Conservation (phyloP, 1,140 invertebrate species). For the Scaptomyza hsui region DNA sequence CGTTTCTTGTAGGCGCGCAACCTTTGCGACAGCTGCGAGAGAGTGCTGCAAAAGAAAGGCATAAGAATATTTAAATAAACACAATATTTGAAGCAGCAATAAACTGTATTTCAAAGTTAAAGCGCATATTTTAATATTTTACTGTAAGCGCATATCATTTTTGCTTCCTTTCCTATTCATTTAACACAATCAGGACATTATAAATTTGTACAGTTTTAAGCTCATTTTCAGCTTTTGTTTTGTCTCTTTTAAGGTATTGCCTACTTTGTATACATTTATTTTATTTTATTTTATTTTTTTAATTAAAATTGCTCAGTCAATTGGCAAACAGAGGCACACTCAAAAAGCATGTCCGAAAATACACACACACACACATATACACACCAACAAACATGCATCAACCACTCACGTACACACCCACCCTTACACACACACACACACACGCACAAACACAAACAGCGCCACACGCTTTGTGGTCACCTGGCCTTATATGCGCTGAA, state of each 20-base stretch:
- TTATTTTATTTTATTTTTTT: constrained; percentile 57
- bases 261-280: constrained; percentile 23
- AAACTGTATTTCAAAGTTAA: no score
- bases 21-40: constrained; percentile 57
- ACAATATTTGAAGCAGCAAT: no score
- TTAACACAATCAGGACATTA: not conserved
- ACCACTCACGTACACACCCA: no score
- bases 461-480: constrained; percentile 65
- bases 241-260: not conserved
- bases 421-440: constrained; percentile 18
- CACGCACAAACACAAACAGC: not conserved
- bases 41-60: constrained; percentile 47
- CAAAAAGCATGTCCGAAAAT: constrained; percentile 38
- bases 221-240: constrained; percentile 4
- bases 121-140: no score
- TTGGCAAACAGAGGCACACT: constrained; percentile 42
- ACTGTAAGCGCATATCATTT: no score
- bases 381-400: not conserved
- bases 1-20: constrained; percentile 61
- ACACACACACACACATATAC: constrained; percentile 29
- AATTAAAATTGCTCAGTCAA: constrained; percentile 71
- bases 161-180: not conserved
- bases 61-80: not conserved
- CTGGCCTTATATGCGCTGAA: constrained; percentile 30
- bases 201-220: not conserved